A percentile compares a stretch with the other conserved stretches of the same genome.
Conservation (phyloP, 2,888 invertebrate species). For the Phaedon cochleariae region DNA sequence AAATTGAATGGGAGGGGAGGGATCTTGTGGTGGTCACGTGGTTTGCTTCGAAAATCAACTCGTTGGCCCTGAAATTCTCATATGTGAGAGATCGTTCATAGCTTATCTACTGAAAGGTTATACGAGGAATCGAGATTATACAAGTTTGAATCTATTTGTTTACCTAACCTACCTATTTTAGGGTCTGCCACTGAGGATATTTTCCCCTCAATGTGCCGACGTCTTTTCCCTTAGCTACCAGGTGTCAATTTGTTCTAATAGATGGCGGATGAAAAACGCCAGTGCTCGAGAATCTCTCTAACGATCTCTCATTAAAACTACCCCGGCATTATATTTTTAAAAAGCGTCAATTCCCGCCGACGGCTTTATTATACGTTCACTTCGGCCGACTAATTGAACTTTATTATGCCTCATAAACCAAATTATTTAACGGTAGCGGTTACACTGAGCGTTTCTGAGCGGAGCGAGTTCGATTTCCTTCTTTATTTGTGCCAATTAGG, state of each 20-base stretch:
- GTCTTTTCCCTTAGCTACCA: slow-evolving; percentile 56
- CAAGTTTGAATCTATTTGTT: not conserved
- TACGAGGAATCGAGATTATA: not conserved
- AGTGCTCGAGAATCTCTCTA: slow-evolving; percentile 47
- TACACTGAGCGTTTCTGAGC: slow-evolving; percentile 37
- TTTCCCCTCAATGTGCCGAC: slow-evolving; percentile 37
- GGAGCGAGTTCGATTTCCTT: slow-evolving; percentile 23
- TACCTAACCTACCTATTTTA: not conserved
- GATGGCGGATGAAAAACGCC: slow-evolving; percentile 55
- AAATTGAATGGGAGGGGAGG: too few species aligned
- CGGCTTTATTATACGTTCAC: slow-evolving; percentile 46
- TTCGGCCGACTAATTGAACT: slow-evolving; percentile 45
- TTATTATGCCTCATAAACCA: slow-evolving; percentile 44
- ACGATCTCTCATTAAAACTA: slow-evolving; percentile 57
- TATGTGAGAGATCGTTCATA: too few species aligned
- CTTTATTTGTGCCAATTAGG: slow-evolving; percentile 35
- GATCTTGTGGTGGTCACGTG: too few species aligned
- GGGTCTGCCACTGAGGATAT: slow-evolving; percentile 40
- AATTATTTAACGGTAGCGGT: slow-evolving; percentile 39
- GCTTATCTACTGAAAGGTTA: too few species aligned
- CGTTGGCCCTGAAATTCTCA: too few species aligned
- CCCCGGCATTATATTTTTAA: slow-evolving; percentile 50
- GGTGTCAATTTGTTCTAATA: slow-evolving; percentile 65
- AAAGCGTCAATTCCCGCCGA: slow-evolving; percentile 45
- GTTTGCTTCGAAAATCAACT: too few species aligned